Conservation (phyloP, 2,797 vertebrate species). For the Tachyglossus aculeatus region DNA sequence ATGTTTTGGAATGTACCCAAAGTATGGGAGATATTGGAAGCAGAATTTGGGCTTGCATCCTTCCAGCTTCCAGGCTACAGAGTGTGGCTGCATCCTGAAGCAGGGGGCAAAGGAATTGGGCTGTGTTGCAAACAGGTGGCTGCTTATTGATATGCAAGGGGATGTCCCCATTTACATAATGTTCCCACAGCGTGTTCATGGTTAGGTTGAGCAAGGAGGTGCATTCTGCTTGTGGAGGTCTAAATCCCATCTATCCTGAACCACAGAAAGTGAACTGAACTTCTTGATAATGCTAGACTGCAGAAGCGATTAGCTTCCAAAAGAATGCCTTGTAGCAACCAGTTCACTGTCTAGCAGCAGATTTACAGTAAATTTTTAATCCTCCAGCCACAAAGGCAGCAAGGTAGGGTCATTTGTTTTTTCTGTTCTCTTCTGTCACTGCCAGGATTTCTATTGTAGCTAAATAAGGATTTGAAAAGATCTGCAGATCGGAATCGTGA, state of each 20-base stretch:
- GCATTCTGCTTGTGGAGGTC: not conserved
- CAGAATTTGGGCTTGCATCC: conserved; percentile 20
- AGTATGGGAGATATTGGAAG: conserved; percentile 37
- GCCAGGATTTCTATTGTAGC: not conserved
- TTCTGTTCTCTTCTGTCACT: not conserved
- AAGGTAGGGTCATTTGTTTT: conserved; percentile 14
- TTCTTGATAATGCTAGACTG: not conserved
- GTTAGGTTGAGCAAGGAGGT: not conserved
- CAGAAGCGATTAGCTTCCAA: not conserved
- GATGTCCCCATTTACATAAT: conserved; percentile 44
- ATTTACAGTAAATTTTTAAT: conserved; percentile 17
- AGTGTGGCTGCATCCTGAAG: not conserved
- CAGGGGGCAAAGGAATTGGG: not conserved
- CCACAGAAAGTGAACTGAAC: not conserved
- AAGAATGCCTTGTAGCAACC: not conserved
- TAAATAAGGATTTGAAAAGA: conserved; percentile 8
- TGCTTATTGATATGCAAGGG: conserved; percentile 36
- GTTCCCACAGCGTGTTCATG: conserved; percentile 24
- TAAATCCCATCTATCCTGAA: conserved; percentile 7
- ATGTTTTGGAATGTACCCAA: conserved; percentile 67
- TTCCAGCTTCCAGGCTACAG: conserved; percentile 23
- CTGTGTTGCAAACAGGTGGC: conserved; percentile 12
- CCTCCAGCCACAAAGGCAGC: not conserved
- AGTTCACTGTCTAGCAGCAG: not conserved
- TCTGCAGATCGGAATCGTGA: not conserved